A percentile compares a stretch with the other conserved stretches of the same genome.
These are phyloP conservation scores for Delichon dasypus DNA, from an alignment of 2,797 vertebrate genomes.

Conservation along the genomic window DNA sequence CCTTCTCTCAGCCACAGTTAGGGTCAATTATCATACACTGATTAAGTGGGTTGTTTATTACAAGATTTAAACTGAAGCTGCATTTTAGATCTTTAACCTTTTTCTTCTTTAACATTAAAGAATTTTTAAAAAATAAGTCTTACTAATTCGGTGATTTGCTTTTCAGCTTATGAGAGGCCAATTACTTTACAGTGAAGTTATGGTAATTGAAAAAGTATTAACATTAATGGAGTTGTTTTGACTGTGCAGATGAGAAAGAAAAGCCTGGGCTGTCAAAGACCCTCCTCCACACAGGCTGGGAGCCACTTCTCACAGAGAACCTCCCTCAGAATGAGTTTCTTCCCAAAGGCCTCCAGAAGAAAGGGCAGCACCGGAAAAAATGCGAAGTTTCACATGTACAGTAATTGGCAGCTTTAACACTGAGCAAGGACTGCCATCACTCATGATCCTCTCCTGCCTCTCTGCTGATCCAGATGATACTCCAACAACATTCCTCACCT, in stretches of 20 bases:
- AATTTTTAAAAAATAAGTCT: neutral
- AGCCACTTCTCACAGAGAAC: neutral
- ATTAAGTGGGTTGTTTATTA: slow-evolving; percentile 24
- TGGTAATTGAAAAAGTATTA: neutral
- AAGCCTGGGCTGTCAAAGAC: neutral
- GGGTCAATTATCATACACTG: slow-evolving; percentile 38
- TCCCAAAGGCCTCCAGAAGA: neutral
- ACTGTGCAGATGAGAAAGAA: neutral
- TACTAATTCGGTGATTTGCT: neutral
- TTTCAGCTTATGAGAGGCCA: neutral
- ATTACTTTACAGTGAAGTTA: neutral
- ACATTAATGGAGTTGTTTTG: neutral
- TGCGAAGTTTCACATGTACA: neutral
- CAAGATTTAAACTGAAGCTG: neutral
- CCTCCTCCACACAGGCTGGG: neutral
- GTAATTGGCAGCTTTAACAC: neutral
- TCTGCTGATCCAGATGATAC: neutral
- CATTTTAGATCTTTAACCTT: neutral
- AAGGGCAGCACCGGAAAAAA: neutral
- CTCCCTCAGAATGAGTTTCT: neutral
- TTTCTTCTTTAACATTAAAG: neutral
- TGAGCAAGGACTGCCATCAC: neutral
- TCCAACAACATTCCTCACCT: neutral
- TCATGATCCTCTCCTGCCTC: neutral
- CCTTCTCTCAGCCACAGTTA: slow-evolving; percentile 48